Conservation (phyloP, 1,140 invertebrate species). For the honey bee (Apis mellifera) region Amel_HAv3.1 CM009943.2:6547501-6548000, state of each 20-base stretch:
- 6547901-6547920: slow-evolving; percentile 36
- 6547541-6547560: neutral
- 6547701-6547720: neutral
- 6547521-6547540: neutral
- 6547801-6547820: slow-evolving; percentile 34
- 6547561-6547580: slow-evolving; percentile 38
- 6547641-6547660: neutral
- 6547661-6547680: neutral
- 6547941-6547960: neutral
- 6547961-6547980: slow-evolving; percentile 29
- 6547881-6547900: slow-evolving; percentile 51
- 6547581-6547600: neutral
- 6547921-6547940: neutral
- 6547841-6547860: slow-evolving; percentile 23
- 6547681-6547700: neutral
- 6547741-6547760: slow-evolving; percentile 19
- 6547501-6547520: neutral
- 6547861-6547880: slow-evolving; percentile 18
- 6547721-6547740: neutral
- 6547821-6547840: slow-evolving; percentile 17
- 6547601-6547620: neutral
- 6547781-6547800: slow-evolving; percentile 56
- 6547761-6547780: slow-evolving; percentile 68
- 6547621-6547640: neutral
- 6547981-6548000: slow-evolving; percentile 26